Evolutionary conservation across 2,888 invertebrate species (phyloP).

Genomic region (Xiphydria camelus): DNA sequence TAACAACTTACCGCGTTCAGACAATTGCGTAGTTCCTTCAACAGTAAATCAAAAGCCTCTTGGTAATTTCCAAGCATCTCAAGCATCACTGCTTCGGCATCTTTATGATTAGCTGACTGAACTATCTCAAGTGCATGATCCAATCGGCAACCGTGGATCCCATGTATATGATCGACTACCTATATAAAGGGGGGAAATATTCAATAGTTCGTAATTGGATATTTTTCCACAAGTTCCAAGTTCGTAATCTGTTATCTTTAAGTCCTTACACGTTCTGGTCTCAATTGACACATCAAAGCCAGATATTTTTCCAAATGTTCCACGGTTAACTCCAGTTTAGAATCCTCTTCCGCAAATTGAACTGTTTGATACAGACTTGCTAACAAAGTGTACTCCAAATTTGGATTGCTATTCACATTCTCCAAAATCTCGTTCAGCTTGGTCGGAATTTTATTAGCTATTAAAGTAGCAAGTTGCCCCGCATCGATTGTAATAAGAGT

Average conservation of each 20-base stretch:
- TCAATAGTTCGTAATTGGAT: not conserved
- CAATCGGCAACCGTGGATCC: constrained; percentile 61
- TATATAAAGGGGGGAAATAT: constrained; percentile 15
- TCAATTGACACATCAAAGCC: constrained; percentile 51
- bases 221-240: not conserved
- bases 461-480: constrained; percentile 38
- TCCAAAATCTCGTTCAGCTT: constrained; percentile 47
- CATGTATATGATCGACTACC: constrained; percentile 48
- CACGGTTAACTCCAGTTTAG: constrained; percentile 44
- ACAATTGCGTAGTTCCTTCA: constrained; percentile 56
- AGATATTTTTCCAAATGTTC: constrained; percentile 50
- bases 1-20: constrained; percentile 40
- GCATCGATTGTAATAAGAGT: constrained; percentile 42
- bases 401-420: constrained; percentile 42
- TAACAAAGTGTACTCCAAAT: constrained; percentile 41
- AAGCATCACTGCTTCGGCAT: constrained; percentile 72
- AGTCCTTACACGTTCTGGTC: constrained; percentile 43
- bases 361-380: constrained; percentile 41
- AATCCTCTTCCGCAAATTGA: constrained; percentile 41
- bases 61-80: constrained; percentile 76
- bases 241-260: not conserved
- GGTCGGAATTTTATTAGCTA: constrained; percentile 46
- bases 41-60: constrained; percentile 69
- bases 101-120: constrained; percentile 64
- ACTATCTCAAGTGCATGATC: constrained; percentile 70